Percentiles rank a stretch among this genome's conserved stretches.
Conservation (phyloP, 2,888 invertebrate genomes). For the Caenorhabditis sulstoni region DNA sequence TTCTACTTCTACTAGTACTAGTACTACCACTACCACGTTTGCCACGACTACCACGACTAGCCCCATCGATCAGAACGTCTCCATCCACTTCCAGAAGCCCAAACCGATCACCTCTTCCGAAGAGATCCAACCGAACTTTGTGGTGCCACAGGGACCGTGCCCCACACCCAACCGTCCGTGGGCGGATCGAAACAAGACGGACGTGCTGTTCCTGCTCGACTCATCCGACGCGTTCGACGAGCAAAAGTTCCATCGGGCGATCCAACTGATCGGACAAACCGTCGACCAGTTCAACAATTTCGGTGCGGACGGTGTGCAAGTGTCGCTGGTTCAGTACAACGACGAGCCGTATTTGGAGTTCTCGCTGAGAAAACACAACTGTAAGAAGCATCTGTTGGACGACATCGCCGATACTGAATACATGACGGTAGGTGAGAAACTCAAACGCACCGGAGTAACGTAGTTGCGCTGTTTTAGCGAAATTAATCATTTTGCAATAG, state of each 20-base stretch:
- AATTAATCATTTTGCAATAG: no score
- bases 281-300: slow-evolving; percentile 73
- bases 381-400: slow-evolving; percentile 71
- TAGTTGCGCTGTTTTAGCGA: no score
- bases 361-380: slow-evolving; percentile 75
- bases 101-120: slow-evolving; percentile 22
- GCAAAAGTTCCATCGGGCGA: slow-evolving; percentile 70
- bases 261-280: slow-evolving; percentile 72
- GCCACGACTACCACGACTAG: neutral
- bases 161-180: slow-evolving; percentile 67
- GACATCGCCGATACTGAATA: slow-evolving; percentile 76
- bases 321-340: slow-evolving; percentile 76
- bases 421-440: slow-evolving; percentile 59
- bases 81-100: slow-evolving; percentile 11
- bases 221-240: slow-evolving; percentile 71
- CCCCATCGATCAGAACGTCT: no score
- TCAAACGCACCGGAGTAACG: no score
- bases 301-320: slow-evolving; percentile 75
- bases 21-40: neutral
- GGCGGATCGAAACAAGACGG: slow-evolving; percentile 63
- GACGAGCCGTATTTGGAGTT: slow-evolving; percentile 77
- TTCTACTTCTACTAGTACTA: neutral
- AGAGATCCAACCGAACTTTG: slow-evolving; percentile 57
- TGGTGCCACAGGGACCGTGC: slow-evolving; percentile 58
- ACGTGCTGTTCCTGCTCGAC: slow-evolving; percentile 77